Percentiles rank a stretch among this genome's conserved stretches.
These are phyloP conservation scores for Cynaeus angustus DNA, from an alignment of 2,888 invertebrate species.

Conservation along the genomic window DNA sequence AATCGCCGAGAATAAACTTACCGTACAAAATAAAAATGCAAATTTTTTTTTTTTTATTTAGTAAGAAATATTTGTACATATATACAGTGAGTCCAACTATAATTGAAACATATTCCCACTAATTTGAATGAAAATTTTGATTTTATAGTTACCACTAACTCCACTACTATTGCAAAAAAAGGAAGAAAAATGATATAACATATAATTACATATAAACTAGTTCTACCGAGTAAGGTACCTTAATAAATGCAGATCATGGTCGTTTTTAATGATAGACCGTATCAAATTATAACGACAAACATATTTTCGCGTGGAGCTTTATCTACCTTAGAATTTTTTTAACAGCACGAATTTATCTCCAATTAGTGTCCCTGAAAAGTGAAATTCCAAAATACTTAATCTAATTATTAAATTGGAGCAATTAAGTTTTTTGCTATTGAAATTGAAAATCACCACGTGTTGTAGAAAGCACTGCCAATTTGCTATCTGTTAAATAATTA, in stretches of 20 bases:
- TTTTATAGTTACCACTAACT: too few species aligned
- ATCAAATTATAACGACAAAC: slow-evolving; percentile 14
- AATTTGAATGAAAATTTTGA: too few species aligned
- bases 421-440: neutral
- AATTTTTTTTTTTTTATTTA: too few species aligned
- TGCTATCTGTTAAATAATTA: slow-evolving; percentile 3
- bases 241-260: slow-evolving; percentile 12
- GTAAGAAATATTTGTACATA: too few species aligned
- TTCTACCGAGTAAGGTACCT: neutral
- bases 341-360: neutral
- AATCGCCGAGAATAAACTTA: too few species aligned
- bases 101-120: too few species aligned
- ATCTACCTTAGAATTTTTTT: neutral
- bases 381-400: slow-evolving; percentile 14
- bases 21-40: too few species aligned
- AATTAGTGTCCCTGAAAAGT: slow-evolving; percentile 18
- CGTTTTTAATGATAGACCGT: slow-evolving; percentile 14
- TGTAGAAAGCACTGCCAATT: slow-evolving; percentile 30
- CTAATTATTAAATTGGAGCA: slow-evolving; percentile 16
- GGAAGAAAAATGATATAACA: too few species aligned
- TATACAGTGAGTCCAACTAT: too few species aligned
- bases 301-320: slow-evolving; percentile 8
- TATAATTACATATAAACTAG: too few species aligned
- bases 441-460: slow-evolving; percentile 17
- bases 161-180: too few species aligned